Evolutionary conservation across 1,140 invertebrate species (phyloP), one percentile per base, ranked within the genome.

Genomic region (Aethina tumida): DNA sequence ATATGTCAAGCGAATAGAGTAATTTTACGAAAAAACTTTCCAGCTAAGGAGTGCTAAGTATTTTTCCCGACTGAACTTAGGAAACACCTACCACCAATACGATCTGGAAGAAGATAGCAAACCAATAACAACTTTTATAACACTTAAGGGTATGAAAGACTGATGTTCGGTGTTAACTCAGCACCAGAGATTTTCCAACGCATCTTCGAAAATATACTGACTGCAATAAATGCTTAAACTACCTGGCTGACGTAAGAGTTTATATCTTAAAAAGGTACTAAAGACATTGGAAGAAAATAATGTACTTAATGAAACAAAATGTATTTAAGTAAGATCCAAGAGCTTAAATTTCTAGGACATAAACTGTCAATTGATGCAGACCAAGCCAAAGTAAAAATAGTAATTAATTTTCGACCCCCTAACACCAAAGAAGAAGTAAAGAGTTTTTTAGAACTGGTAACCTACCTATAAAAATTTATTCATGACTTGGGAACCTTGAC

Each of bases 91-190:
- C 20, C 33, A 49, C 16, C 43, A 46, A 30, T 15, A 42, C 8
- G 35, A 27, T 19, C 15, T 49, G 5, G 31, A 35, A 30, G 21
- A 41, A 31, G 39, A 56, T 14, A 49, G 47, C 15, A 34, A 53
- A 12, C 24, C 53, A 15, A 59, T 63, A 19, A 64, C 60, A n/a
- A 59, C 60, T 19, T 62, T 62, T 42, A 52, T 50, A 14, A 56
- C 52, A 15, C 43, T 50, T 21, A 46, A 49, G 35, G 60, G 61
- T 8, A 33, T 60, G 21, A n/a, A n/a, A n/a, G n/a, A n/a, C n/a
- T n/a, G n/a, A n/a, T 57, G 52, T 49, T 46, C 48, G 39, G 47
- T 8, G 31, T 49, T 6, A 43, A 44, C 8, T 43, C 39, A 2
- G 43, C 47, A 6, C 34, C 41, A 16, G 40, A 43, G 16, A 38